Evolutionary conservation across 2,797 vertebrate genomes (phyloP), one percentile per base, ranked within the genome.

Genomic region (Eospalax fontanierii): DNA sequence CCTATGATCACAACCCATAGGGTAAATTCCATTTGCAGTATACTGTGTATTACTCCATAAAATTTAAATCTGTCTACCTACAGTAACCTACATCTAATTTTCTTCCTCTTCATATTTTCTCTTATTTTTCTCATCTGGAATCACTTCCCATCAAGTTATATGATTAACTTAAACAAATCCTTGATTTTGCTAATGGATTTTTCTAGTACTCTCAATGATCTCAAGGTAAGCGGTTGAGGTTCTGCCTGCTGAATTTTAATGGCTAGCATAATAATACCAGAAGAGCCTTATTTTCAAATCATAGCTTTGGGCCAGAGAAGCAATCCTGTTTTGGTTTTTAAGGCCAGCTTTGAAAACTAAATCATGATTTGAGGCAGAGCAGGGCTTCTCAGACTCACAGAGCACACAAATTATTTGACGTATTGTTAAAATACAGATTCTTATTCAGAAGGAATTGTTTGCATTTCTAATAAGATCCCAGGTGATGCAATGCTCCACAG

Each of bases 91-190:
- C 57, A 46, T 91, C 54, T 90, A 89, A 74, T n/a, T 76, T 46
- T 35, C 28, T 87, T 70, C 43, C 18, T 30, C 33, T 40, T 22
- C 3, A 33, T 22, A 28, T 30, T 15, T 79, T 91, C 59, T 66
- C 59, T 80, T 38, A 54, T 15, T 79, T 91, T 66, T 66, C 59
- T 80, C 50, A 54, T 40, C 54, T 85, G 24, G 50, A 43, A 63
- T 73, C 18, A 54, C 40, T 57, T 84, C n/a, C 40, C 18, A 61
- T 50, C n/a, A 68, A 95, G 81, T 71, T 91, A n/a, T 76, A 16
- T 82, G 70, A 78, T 54, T 73, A 28, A 18, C 26, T 50, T 91
- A 92, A 89, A 88, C 35, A 90, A 19, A 68, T 46, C 92, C 63
- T 70, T 78, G 10, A 68, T 94, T 90, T 71, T 87, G 71, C 22